Conservation (phyloP, 2,113 vertebrate species). For the Ictidomys tridecemlineatus region DNA sequence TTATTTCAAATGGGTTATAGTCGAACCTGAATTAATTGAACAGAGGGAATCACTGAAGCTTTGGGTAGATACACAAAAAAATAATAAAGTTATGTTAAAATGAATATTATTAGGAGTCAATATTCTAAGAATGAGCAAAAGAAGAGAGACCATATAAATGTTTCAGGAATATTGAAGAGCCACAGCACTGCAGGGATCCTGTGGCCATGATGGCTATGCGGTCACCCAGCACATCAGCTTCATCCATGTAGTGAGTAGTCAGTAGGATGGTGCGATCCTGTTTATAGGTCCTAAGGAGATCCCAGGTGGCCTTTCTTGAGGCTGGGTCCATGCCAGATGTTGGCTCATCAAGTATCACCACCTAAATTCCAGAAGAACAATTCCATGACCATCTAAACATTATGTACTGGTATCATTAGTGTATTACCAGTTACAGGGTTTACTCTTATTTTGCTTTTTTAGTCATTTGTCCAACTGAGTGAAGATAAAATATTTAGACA, state of each 20-base stretch:
- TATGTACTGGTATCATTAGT: too few relatives aligned
- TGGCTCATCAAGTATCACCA: constrained; percentile 97
- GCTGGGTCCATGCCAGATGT: constrained; percentile 97
- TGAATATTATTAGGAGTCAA: not conserved
- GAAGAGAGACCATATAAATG: constrained; percentile 92
- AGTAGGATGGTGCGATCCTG: constrained; percentile 93
- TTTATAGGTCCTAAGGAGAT: constrained; percentile 94
- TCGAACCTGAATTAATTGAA: not conserved
- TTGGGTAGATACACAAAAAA: not conserved
- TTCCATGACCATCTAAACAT: constrained; percentile 60
- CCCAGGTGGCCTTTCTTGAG: constrained; percentile 95
- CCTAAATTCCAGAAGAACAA: constrained; percentile 84
- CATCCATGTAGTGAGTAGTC: constrained; percentile 98
- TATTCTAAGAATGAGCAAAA: constrained; percentile 16
- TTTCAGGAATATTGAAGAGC: constrained; percentile 96
- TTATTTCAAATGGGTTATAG: not conserved
- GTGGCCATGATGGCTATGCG: constrained; percentile 97
- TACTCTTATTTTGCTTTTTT: not conserved
- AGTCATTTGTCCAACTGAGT: not conserved
- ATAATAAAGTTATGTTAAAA: not conserved
- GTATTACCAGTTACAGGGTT: not conserved
- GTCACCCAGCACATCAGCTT: constrained; percentile 97
- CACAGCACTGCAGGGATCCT: constrained; percentile 96
- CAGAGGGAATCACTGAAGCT: not conserved
- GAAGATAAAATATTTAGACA: not conserved